Conservation (phyloP, 2,113 vertebrate genomes). For the Tachycineta bicolor region DNA sequence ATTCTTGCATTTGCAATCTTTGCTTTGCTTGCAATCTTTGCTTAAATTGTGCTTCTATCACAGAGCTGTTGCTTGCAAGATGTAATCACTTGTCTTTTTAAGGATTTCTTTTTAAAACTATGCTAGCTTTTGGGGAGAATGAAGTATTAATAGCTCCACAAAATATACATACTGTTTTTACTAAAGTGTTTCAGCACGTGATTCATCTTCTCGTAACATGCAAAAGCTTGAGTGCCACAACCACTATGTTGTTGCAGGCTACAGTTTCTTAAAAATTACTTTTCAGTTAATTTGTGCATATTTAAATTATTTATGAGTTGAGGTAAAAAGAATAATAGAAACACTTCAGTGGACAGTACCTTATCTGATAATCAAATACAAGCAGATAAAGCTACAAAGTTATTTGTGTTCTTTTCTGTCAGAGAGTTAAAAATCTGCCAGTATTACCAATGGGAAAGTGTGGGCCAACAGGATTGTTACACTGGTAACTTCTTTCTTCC, state of each 20-base stretch:
- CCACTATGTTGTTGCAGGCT: accelerated
- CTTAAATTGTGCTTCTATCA: neutral
- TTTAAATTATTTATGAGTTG: neutral
- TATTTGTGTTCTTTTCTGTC: neutral
- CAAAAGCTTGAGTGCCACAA: neutral
- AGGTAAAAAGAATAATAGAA: neutral
- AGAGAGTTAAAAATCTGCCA: neutral
- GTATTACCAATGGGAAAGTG: neutral
- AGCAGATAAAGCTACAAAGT: neutral
- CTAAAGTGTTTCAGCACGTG: neutral
- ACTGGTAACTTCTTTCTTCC: neutral
- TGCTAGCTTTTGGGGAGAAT: neutral
- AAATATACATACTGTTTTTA: neutral
- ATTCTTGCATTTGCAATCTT: neutral
- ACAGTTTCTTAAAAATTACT: neutral
- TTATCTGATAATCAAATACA: neutral
- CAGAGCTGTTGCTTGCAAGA: neutral
- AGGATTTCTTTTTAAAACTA: neutral
- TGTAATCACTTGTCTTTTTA: neutral
- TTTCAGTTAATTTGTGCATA: neutral
- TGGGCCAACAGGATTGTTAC: neutral
- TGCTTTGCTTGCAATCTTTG: neutral
- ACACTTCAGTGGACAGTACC: neutral
- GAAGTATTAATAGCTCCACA: neutral
- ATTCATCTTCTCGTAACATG: accelerated